phyloP scores from a whole-genome alignment of 2,888 invertebrate genomes.

The Pyralis farinalis region DNA sequence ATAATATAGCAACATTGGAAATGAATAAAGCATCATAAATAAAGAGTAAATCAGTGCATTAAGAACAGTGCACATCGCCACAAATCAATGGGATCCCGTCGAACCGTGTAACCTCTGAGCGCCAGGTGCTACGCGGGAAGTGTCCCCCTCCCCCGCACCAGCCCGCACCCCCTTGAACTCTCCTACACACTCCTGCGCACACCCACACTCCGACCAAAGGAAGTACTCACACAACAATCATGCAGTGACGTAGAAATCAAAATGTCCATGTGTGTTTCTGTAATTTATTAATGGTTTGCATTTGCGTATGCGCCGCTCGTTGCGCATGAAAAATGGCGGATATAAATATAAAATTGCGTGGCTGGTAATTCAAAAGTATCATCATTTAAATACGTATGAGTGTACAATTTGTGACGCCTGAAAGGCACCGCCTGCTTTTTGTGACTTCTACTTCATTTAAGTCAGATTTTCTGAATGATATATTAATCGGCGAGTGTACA shows the following conservation, averaged over 20 bases:
- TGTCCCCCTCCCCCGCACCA: constrained; percentile 30
- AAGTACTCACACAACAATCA: constrained; percentile 44
- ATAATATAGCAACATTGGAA: not conserved
- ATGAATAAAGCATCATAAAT: constrained; percentile 29
- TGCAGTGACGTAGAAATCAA: constrained; percentile 46
- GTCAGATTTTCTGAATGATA: constrained; percentile 13
- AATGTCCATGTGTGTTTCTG: constrained; percentile 56
- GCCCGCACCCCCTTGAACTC: constrained; percentile 17
- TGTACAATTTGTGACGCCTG: constrained; percentile 29
- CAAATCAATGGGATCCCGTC: constrained; percentile 73
- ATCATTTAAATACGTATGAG: constrained; percentile 39
- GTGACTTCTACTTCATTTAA: constrained; percentile 10
- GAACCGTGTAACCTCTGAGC: constrained; percentile 64
- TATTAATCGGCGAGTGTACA: constrained; percentile 5
- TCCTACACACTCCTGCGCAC: constrained; percentile 23
- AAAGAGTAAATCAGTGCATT: constrained; percentile 54
- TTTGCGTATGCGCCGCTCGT: constrained; percentile 65
- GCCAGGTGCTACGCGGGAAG: constrained; percentile 80
- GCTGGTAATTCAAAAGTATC: constrained; percentile 61
- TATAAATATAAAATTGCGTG: constrained; percentile 63
- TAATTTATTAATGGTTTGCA: constrained; percentile 73
- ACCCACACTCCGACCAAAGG: constrained; percentile 43
- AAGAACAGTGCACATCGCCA: constrained; percentile 57
- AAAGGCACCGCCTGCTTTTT: constrained; percentile 19
- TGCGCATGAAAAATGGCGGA: constrained; percentile 64